A percentile compares a stretch with the other conserved stretches of the same genome.
Conservation (phyloP, 1,140 invertebrate genomes). For the Drosophila sp. region DNA sequence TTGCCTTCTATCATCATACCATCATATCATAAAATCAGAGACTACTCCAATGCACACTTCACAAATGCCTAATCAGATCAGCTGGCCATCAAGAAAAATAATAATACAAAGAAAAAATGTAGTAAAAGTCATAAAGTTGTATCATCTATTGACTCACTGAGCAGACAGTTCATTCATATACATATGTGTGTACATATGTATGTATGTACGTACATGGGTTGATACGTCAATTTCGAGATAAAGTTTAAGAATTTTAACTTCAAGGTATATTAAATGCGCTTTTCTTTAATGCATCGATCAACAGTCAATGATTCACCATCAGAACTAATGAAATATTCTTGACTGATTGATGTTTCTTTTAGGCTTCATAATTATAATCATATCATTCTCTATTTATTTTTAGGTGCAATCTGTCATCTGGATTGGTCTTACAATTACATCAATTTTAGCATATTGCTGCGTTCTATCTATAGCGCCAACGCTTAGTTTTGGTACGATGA, state of each 20-base stretch:
- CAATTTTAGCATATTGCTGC: conserved; percentile 71
- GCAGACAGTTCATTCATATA: background rate
- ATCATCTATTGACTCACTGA: background rate
- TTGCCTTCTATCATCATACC: conserved; percentile 1
- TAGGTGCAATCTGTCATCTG: conserved; percentile 69
- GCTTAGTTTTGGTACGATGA: conserved; percentile 49
- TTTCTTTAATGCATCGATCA: too few relatives aligned
- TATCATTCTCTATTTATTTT: background rate
- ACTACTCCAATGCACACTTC: background rate
- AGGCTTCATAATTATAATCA: too few relatives aligned
- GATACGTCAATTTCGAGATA: background rate
- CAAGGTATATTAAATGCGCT: too few relatives aligned
- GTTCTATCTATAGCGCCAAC: conserved; percentile 46
- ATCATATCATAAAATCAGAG: background rate
- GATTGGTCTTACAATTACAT: conserved; percentile 71
- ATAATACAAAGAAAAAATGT: background rate
- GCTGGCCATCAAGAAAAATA: background rate
- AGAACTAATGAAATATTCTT: too few relatives aligned
- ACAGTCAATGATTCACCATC: too few relatives aligned
- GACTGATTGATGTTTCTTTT: too few relatives aligned
- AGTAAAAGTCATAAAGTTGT: background rate
- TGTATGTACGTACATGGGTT: background rate
- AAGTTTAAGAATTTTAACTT: background rate
- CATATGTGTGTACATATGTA: too few relatives aligned
- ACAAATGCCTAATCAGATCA: background rate